Evolutionary conservation across 1,140 invertebrate species (phyloP), one percentile per base, ranked within the genome.

Genomic region (Nymphalis io): DNA sequence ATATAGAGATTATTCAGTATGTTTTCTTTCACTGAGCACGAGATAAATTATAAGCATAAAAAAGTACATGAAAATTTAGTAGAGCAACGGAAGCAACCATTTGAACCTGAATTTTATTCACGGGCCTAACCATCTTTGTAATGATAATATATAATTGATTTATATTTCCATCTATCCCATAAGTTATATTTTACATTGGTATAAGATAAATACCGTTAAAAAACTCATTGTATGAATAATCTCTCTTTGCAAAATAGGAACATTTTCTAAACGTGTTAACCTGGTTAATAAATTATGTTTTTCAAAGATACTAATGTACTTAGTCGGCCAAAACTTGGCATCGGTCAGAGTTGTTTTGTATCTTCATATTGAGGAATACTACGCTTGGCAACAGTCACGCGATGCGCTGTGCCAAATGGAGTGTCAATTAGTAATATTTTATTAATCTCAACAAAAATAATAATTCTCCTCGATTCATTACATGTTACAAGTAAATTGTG

Each of bases 341-440:
- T 33, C 46, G 21, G 6, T 44, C 15, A 18, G 20, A 27, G 16
- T 46, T 44, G 44, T 64, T 64, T 64, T 55, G 38, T 27, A 18
- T 27, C 48, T 42, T 53, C 27, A 15, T 55, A 38, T 64, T 55
- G 44, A 51, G 57, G 65, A 68, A 53, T 27, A 51, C 44, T 60
- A 40, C 58, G 65, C 42, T 53, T 59, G 65, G 65, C 65, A 68
- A 68, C 65, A 60, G 44, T 13, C 20, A 46, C 21, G 18, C 27
- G 21, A 13, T 38, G 21, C 15, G 15, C 10, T 39, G 65, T 60
- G 57, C 64, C 64, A 66, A 66, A 66, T 66, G 23, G 42, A 46
- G 55, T 38, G 51, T 42, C 63, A 59, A 66, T 62, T 55, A 55
- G 12, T 55, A 55, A 27, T 27, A 55, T 55, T 55, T 55, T 55